These are phyloP conservation scores for Agrilus planipennis DNA, from an alignment of 1,140 invertebrate species.

Conservation along the genomic window DNA sequence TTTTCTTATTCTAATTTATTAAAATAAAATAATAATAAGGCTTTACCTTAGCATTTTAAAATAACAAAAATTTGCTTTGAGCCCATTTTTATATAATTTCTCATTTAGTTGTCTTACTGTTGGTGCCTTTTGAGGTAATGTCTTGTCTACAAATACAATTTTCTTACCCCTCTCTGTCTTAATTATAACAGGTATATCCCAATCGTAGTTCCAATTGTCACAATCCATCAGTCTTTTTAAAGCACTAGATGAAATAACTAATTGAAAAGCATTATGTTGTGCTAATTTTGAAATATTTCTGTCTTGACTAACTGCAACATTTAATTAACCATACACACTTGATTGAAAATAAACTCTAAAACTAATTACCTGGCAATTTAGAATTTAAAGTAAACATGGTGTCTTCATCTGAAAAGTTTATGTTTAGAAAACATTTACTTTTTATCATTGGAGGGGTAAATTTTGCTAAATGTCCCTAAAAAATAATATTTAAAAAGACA, in stretches of 20 bases:
- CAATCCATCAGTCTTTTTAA: conserved; percentile 35
- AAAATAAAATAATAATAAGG: neutral
- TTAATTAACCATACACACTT: neutral
- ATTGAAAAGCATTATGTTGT: conserved; percentile 27
- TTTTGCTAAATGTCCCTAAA: conserved; percentile 19
- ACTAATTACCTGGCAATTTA: conserved; percentile 16
- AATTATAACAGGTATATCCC: conserved; percentile 36
- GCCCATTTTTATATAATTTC: conserved; percentile 31
- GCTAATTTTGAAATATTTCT: conserved; percentile 30
- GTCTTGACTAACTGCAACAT: conserved; percentile 33
- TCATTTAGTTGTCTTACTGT: conserved; percentile 30
- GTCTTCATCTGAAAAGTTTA: conserved; percentile 7
- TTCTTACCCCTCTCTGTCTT: conserved; percentile 24
- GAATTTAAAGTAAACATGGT: conserved; percentile 4
- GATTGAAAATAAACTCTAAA: neutral
- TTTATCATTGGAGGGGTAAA: conserved; percentile 16
- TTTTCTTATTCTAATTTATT: neutral
- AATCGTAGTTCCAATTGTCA: conserved; percentile 25
- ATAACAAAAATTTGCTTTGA: conserved; percentile 28
- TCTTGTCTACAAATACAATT: conserved; percentile 37
- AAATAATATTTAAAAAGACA: conserved; percentile 8
- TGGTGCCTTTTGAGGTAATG: conserved; percentile 27
- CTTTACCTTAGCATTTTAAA: conserved; percentile 12
- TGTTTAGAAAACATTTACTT: conserved; percentile 9
- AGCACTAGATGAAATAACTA: conserved; percentile 38